Conservation (phyloP, 2,797 vertebrate species). For the Melopsittacus undulatus region DNA sequence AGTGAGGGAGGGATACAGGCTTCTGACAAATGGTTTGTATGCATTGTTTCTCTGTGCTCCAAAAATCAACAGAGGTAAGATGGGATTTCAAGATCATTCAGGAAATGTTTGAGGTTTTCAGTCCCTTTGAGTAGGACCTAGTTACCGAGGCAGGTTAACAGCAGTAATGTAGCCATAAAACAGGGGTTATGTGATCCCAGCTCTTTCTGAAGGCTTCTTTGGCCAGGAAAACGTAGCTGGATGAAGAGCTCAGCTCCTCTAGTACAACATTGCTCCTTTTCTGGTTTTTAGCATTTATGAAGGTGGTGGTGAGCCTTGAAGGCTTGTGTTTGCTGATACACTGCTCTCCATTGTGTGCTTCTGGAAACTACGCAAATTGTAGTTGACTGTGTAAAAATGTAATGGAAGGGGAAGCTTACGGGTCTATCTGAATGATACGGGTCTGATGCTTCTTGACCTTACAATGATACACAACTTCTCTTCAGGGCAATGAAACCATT, state of each 20-base stretch:
- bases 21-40: background rate
- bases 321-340: background rate
- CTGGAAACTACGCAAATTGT: background rate
- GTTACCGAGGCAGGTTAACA: background rate
- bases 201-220: background rate
- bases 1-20: background rate
- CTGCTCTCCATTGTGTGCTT: background rate
- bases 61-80: background rate
- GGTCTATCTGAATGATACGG: background rate
- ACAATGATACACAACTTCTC: background rate
- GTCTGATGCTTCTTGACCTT: rapidly evolving
- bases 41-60: background rate
- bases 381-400: background rate
- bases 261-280: background rate
- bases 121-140: background rate
- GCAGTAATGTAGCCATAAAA: background rate
- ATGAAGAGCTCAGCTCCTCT: too few species aligned
- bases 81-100: background rate
- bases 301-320: background rate
- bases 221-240: background rate
- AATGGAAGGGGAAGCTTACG: background rate
- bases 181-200: background rate
- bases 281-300: background rate
- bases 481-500: background rate
- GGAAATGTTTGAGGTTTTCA: background rate